A percentile compares a stretch with the other conserved stretches of the same genome.
These are phyloP conservation scores for Pinna nobilis DNA, from an alignment of 1,140 invertebrate genomes.

Conservation along the genomic window DNA sequence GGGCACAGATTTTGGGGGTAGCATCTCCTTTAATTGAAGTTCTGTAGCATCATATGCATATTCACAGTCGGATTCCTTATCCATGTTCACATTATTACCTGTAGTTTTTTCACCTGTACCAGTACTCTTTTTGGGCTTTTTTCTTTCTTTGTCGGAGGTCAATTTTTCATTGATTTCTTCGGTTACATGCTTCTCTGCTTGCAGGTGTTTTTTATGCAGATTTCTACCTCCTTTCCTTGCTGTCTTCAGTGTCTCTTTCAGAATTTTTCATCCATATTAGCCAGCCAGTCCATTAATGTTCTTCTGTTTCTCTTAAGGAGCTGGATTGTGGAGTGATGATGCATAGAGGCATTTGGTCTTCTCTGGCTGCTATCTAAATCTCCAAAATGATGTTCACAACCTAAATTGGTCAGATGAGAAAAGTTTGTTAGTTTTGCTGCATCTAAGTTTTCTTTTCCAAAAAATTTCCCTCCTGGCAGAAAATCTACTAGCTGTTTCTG, in stretches of 20 bases:
- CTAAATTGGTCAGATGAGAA: conserved; percentile 26
- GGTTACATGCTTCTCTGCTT: background rate
- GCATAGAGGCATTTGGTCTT: conserved; percentile 26
- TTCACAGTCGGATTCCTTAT: background rate
- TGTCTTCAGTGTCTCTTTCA: background rate
- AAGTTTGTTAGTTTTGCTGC: background rate
- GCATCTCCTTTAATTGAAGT: too few relatives aligned
- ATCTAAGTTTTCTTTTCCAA: background rate
- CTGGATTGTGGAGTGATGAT: conserved; percentile 32
- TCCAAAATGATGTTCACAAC: conserved; percentile 36
- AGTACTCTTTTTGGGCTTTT: too few relatives aligned
- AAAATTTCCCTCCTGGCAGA: conserved; percentile 11
- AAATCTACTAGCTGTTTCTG: conserved; percentile 27
- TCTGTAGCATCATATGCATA: too few relatives aligned
- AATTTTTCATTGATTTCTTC: background rate
- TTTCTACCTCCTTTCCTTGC: conserved; percentile 10
- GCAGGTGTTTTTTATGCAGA: background rate
- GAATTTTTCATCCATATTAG: background rate
- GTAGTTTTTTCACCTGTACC: too few relatives aligned
- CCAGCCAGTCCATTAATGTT: conserved; percentile 15
- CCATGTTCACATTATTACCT: background rate
- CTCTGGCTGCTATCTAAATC: conserved; percentile 33
- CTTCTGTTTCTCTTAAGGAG: conserved; percentile 25
- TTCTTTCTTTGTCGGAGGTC: background rate
- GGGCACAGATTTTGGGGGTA: background rate